Conservation (phyloP, 2,113 vertebrate genomes). For the Acanthisitta chloris region DNA sequence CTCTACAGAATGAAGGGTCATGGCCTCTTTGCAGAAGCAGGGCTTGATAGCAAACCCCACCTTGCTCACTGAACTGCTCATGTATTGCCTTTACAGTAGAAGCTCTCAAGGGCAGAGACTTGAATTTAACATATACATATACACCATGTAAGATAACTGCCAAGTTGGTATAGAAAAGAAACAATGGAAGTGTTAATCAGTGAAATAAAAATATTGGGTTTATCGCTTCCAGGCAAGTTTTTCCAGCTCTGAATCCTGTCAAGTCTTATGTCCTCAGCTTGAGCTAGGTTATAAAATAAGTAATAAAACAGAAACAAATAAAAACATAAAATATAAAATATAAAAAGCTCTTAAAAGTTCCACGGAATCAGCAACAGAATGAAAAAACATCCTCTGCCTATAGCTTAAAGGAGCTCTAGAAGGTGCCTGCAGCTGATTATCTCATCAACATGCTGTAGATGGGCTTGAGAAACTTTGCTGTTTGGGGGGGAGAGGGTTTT, state of each 20-base stretch:
- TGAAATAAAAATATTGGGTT: conserved; percentile 19
- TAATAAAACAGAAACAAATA: conserved; percentile 11
- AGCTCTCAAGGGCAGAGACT: neutral
- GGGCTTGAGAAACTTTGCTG: neutral
- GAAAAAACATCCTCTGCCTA: neutral
- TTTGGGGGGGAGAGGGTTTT: neutral
- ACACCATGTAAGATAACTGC: neutral
- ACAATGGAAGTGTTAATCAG: conserved; percentile 26
- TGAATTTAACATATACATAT: neutral
- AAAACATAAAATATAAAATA: neutral
- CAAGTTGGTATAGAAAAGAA: neutral
- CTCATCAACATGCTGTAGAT: neutral
- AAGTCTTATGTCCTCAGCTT: conserved; percentile 30
- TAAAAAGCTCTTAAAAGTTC: neutral
- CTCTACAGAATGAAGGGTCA: neutral
- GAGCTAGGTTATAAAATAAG: conserved; percentile 16
- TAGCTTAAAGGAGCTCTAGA: neutral
- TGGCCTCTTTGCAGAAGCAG: neutral
- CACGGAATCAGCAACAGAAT: neutral
- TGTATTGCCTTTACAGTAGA: neutral
- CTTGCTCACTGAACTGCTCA: neutral
- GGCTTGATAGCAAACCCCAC: neutral
- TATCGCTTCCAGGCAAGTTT: conserved; percentile 5
- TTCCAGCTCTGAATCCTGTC: conserved; percentile 2
- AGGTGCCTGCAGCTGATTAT: conserved; percentile 13